These are phyloP conservation scores for Drosophila paramelanica DNA, from an alignment of 2,888 invertebrate species.

Conservation along the genomic window DNA sequence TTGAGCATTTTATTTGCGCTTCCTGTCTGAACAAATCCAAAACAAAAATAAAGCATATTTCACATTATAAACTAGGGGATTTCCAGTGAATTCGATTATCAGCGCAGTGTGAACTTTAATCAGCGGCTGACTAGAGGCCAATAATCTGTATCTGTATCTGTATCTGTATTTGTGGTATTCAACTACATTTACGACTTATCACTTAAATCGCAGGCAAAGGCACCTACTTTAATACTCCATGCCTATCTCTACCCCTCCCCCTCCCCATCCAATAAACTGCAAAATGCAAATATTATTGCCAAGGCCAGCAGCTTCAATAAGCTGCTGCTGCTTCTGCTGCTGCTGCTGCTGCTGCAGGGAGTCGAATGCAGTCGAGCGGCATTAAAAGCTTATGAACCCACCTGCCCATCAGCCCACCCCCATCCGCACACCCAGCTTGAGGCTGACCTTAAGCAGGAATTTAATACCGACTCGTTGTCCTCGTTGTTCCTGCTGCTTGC, in stretches of 20 bases:
- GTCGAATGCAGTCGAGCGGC: slow-evolving; percentile 44
- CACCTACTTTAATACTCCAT: background rate
- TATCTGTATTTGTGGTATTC: slow-evolving; percentile 7
- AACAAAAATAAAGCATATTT: no score
- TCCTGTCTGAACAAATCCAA: no score
- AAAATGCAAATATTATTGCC: background rate
- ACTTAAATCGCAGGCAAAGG: no score
- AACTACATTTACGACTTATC: slow-evolving; percentile 19
- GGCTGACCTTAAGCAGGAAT: slow-evolving; percentile 63
- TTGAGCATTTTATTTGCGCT: background rate
- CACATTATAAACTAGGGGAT: background rate
- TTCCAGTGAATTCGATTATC: background rate
- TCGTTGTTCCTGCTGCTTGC: slow-evolving; percentile 8
- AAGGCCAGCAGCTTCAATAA: slow-evolving; percentile 42
- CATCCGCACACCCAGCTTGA: slow-evolving; percentile 2
- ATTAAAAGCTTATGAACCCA: slow-evolving; percentile 57
- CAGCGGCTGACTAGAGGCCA: background rate
- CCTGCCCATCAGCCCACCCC: slow-evolving; percentile 21
- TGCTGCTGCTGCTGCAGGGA: slow-evolving; percentile 6
- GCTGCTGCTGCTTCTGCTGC: slow-evolving; percentile 19
- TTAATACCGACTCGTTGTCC: slow-evolving; percentile 59
- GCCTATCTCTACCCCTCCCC: background rate
- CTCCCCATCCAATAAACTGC: no score
- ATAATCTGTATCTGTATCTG: background rate
- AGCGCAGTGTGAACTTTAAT: background rate